Evolutionary conservation across 2,888 invertebrate genomes (phyloP).

Genomic region (Podabrus alpinus): DNA sequence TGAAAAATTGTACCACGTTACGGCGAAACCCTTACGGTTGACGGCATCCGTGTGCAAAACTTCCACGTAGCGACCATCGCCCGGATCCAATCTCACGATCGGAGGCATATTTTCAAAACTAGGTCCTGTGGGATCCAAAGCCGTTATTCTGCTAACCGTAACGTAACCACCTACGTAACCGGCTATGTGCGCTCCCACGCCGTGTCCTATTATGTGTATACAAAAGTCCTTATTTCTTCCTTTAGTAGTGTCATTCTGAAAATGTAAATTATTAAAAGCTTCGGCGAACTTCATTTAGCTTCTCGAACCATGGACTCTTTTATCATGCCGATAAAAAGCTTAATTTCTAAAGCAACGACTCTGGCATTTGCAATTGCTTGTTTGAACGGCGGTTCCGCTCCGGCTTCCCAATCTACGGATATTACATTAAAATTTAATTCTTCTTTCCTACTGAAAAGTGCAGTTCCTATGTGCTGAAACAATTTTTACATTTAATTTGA

Average conservation of each 20-base stretch:
- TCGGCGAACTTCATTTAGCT: no score
- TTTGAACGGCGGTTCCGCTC: constrained; percentile 59
- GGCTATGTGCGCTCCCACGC: constrained; percentile 59
- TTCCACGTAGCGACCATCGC: constrained; percentile 63
- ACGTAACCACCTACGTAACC: constrained; percentile 57
- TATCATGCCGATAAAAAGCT: constrained; percentile 52
- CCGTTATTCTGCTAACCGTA: constrained; percentile 49
- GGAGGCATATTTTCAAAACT: constrained; percentile 60
- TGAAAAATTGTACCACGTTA: neutral
- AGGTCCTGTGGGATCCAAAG: constrained; percentile 65
- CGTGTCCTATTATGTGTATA: constrained; percentile 59
- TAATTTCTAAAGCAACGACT: constrained; percentile 60
- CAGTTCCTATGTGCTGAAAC: constrained; percentile 42
- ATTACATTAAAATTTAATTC: constrained; percentile 56
- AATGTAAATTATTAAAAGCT: neutral
- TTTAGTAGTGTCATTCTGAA: constrained; percentile 12
- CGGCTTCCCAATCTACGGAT: constrained; percentile 60
- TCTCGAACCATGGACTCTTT: constrained; percentile 42
- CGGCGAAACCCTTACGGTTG: constrained; percentile 37
- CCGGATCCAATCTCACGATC: constrained; percentile 58
- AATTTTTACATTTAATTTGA: neutral
- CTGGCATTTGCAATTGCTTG: constrained; percentile 64
- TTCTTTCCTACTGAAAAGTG: constrained; percentile 29
- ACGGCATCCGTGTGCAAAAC: constrained; percentile 61
- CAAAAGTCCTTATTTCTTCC: constrained; percentile 32